Conservation (phyloP, 2,888 invertebrate species). For the Ophion costatus region DNA sequence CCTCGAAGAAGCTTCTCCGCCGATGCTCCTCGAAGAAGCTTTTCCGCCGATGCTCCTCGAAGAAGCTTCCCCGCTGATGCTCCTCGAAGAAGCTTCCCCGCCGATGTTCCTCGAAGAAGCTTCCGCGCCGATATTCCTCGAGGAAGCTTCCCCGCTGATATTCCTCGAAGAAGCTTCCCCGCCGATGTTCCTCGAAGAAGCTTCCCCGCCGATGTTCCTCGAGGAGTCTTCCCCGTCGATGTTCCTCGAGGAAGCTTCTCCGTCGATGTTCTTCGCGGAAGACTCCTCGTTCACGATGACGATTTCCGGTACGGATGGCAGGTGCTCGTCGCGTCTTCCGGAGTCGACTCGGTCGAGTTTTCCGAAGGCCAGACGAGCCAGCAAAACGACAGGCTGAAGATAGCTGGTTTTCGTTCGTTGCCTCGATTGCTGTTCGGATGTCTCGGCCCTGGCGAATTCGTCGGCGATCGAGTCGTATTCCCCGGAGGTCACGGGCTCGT, state of each 20-base stretch:
- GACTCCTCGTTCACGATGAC: not conserved
- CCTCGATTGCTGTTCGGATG: not conserved
- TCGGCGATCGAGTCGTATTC: constrained; percentile 13
- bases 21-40: too few relatives aligned
- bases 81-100: too few relatives aligned
- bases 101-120: too few relatives aligned
- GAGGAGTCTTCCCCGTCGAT: not conserved
- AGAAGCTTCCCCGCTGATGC: too few relatives aligned
- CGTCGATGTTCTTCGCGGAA: not conserved
- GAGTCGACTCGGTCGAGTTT: not conserved
- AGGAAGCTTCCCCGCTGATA: too few relatives aligned
- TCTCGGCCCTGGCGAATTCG: not conserved
- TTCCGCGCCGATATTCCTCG: too few relatives aligned
- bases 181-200: not conserved
- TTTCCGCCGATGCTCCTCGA: too few relatives aligned
- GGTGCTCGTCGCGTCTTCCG: not conserved
- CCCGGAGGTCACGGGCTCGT: constrained; percentile 25
- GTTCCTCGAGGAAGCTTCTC: not conserved
- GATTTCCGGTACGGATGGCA: not conserved
- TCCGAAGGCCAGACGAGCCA: constrained; percentile 23
- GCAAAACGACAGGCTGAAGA: constrained; percentile 41
- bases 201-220: not conserved
- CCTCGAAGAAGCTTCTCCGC: too few relatives aligned
- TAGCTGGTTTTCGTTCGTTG: not conserved
- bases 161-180: not conserved